Evolutionary conservation across 2,888 invertebrate species (phyloP).

Genomic region (Caenorhabditis doughertyi): DNA sequence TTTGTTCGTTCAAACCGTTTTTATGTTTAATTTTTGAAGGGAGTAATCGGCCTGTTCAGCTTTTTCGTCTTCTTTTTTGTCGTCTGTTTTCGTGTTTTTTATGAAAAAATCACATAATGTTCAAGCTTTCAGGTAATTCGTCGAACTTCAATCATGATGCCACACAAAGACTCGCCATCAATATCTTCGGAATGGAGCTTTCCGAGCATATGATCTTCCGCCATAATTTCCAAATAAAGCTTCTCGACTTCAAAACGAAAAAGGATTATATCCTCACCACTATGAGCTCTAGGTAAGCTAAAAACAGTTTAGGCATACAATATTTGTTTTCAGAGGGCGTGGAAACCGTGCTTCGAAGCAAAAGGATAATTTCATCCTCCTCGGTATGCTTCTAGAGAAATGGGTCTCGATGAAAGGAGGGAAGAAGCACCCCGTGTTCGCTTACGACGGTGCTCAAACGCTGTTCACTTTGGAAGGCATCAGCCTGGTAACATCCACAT

Average conservation of each 20-base stretch:
- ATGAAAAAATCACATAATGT: too few relatives aligned
- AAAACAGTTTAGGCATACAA: not conserved
- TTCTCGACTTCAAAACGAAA: constrained; percentile 43
- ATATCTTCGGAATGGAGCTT: constrained; percentile 58
- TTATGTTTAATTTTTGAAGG: too few relatives aligned
- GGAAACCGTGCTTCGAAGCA: constrained; percentile 61
- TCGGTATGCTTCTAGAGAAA: constrained; percentile 26
- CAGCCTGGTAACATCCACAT: too few relatives aligned
- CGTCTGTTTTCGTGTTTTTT: too few relatives aligned
- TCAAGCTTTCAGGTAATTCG: constrained; percentile 16
- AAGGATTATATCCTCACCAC: constrained; percentile 61
- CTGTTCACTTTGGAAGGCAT: constrained; percentile 59
- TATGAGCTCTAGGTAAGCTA: constrained; percentile 41
- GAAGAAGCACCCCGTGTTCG: constrained; percentile 14
- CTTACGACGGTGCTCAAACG: constrained; percentile 61
- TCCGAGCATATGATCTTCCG: constrained; percentile 40
- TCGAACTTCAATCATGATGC: constrained; percentile 30
- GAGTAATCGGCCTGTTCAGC: too few relatives aligned
- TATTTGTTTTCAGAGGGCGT: constrained; percentile 49
- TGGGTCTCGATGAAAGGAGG: not conserved
- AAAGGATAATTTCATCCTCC: constrained; percentile 52
- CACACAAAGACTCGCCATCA: constrained; percentile 38
- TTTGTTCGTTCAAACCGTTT: too few relatives aligned
- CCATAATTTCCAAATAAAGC: constrained; percentile 60
- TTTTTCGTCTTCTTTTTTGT: too few relatives aligned